Base-by-base conservation (phyloP, 2,797 vertebrate genomes). In the Erethizon dorsatum region DNA sequence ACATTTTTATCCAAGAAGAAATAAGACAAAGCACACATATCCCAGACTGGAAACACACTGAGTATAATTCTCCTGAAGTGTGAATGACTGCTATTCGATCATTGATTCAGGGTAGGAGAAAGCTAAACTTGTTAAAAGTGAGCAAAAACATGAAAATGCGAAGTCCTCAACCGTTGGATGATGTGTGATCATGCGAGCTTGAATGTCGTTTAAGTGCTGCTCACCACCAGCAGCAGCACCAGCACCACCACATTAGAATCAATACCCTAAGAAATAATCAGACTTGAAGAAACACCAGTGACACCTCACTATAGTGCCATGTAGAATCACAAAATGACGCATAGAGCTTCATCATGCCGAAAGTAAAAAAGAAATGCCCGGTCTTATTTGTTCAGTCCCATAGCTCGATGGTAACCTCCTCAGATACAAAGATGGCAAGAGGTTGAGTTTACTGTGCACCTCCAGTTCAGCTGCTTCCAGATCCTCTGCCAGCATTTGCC, bases 401-500 rank as follows among this genome's bases (percentile, higher is more conserved):
- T 69, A 37, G 31, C 31, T 56, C 37, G 24, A 67, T 52, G 17
- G 54, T 78, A 63, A 71, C 18, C 28, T 61, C 6, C 17, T 88
- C 45, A 61, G 9, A 2, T 69, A 9, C 61, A 20, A 75, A 83
- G 50, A 12, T 20, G 0, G 31, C 59, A 33, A 33, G 45, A 86
- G 65, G 52, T 24, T 37, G 41, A 63, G 7, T 28, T 45, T 9
- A 41, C 20, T 12, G 14, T 52, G 20, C 11, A 75, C 24, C 5
- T 61, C 13, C 54, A 47, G 17, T 56, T 61, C 28, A 22, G 20
- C 73, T 41, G 37, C 91, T 41, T 14, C 9, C 26, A 77, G 26
- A 15, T 59, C 52, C 12, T 83, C 26, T 31, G 5, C 18, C 0
- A 0, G 17, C 20, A 7, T 54, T 61, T 22, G 0, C 5, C 33